Evolutionary conservation across 1,140 invertebrate genomes (phyloP).

Genomic region (Anastrepha ludens): DNA sequence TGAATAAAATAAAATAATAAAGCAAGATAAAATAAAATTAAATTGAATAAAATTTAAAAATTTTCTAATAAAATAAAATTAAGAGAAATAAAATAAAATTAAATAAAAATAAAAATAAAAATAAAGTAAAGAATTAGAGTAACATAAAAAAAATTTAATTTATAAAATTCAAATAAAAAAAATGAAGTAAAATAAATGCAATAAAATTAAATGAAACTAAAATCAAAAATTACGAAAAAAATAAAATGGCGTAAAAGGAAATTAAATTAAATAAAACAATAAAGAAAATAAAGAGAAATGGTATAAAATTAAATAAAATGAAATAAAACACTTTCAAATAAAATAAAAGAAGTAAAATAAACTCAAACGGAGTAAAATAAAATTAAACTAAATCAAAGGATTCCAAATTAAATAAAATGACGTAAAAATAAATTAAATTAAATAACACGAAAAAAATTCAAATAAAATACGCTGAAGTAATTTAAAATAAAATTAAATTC

Average conservation of each 20-base stretch:
- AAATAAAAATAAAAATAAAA: neutral
- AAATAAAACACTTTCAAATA: too few species aligned
- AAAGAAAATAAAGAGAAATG: too few species aligned
- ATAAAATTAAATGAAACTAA: neutral
- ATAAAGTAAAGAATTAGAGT: neutral
- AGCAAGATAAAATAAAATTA: neutral
- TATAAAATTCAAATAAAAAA: neutral
- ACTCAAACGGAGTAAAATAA: too few species aligned
- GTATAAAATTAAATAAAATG: too few species aligned
- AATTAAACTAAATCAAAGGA: too few species aligned
- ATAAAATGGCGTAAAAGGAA: neutral
- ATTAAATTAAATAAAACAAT: too few species aligned
- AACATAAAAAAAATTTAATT: neutral
- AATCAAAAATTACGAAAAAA: neutral
- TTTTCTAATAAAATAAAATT: neutral
- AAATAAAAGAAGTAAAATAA: too few species aligned
- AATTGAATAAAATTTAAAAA: neutral
- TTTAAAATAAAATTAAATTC: too few species aligned
- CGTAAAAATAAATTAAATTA: too few species aligned
- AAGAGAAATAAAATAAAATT: neutral
- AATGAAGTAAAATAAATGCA: neutral
- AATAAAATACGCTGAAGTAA: too few species aligned
- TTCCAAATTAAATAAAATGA: too few species aligned
- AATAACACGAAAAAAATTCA: too few species aligned
- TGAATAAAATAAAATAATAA: neutral